Evolutionary conservation across 1,140 invertebrate species (phyloP), one percentile per base, ranked within the genome.

Genomic region (Drosophila auraria): DNA sequence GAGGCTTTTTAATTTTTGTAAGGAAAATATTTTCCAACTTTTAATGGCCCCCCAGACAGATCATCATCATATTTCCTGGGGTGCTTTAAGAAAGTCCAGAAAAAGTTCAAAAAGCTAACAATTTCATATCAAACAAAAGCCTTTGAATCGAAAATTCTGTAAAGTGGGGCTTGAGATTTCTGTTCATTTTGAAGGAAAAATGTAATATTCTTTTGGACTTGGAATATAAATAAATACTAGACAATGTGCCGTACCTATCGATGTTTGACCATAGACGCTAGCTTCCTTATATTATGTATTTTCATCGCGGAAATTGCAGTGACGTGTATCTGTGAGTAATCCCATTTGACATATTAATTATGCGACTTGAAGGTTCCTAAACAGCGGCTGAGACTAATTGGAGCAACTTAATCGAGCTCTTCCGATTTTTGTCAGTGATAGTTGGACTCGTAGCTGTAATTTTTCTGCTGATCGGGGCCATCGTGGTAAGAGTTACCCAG

Each of bases 11-110:
- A 81, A 74, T 90, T 84, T 84, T 84, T 75, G 69, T 78, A 75
- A 75, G 72, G 62, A 84, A 89, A 89, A 89, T 90, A 90, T 90
- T 90, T 78, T 84, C 50, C 70, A 84, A 84, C 63, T 84, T 81
- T 83, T 90, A 90, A 89, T 89, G 86, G 70, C 47, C 51, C 84
- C 78, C 84, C 54, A 50, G 86, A 76, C 40, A 58, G n/a, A 49
- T 27, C 49, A 42, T 81, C 59, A 65, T 82, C 59, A 65, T 63
- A 81, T 86, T 86, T 78, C 59, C 38, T 8, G 23, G 30, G 40
- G 23, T 6, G 23, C 5, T 38, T 40, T 9, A 27, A 36, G 51
- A 36, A 44, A 33, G 30, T 33, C 8, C 30, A 27, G 25, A 5
- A 27, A 27, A 27, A 27, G 25, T 4, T 5, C 25, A 9, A 36